Percentiles rank a stretch among this genome's conserved stretches.
Conservation (phyloP, 2,113 vertebrate genomes). For the Nesoenas mayeri region DNA sequence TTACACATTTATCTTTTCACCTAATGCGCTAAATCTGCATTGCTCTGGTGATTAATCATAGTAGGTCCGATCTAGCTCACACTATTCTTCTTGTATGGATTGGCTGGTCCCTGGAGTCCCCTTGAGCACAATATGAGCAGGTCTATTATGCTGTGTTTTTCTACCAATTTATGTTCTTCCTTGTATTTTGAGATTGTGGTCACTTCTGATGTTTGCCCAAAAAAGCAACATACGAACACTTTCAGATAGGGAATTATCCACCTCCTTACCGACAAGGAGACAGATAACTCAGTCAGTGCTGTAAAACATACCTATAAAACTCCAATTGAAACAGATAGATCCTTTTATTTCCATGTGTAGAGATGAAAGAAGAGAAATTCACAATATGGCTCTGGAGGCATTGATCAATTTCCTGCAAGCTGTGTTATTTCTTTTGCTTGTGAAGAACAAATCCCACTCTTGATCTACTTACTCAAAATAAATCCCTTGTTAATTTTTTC, state of each 20-base stretch:
- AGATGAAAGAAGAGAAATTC: background rate
- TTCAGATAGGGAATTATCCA: background rate
- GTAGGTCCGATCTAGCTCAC: conserved; percentile 72
- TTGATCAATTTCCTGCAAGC: background rate
- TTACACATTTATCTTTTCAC: conserved; percentile 95
- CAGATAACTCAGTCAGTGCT: background rate
- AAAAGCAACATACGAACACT: background rate
- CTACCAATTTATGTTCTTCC: conserved; percentile 82
- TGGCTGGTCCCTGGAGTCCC: conserved; percentile 87
- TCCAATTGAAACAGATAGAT: background rate
- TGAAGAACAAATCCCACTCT: background rate
- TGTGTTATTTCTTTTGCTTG: background rate
- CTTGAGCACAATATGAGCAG: conserved; percentile 84
- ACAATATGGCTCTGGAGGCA: background rate
- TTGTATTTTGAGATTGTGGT: conserved; percentile 76
- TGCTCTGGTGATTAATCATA: conserved; percentile 91
- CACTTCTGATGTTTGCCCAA: conserved; percentile 45
- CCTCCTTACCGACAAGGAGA: background rate
- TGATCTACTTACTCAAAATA: conserved; percentile 1
- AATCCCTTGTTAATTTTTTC: background rate
- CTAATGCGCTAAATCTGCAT: conserved; percentile 91
- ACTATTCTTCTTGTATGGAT: conserved; percentile 87
- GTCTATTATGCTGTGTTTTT: conserved; percentile 84
- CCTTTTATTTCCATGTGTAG: background rate
- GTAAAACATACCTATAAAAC: background rate